Percentiles rank a stretch among this genome's conserved stretches.
Evolutionary conservation across 92 coral and sea anemone genomes (phyloP).

Genomic region (Muricea muricata): DNA sequence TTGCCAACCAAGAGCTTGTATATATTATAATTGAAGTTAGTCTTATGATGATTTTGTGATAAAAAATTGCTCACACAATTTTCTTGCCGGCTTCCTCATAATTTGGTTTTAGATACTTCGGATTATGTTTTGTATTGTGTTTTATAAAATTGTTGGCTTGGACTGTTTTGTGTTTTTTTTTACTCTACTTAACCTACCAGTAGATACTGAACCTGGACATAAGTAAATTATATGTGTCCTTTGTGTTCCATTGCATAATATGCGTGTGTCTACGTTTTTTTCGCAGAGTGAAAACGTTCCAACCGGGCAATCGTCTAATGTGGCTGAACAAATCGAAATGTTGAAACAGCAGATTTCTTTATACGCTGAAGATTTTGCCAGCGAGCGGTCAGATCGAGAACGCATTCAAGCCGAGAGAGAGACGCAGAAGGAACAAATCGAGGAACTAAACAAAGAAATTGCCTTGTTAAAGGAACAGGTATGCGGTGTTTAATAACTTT

Average conservation of each 20-base stretch:
- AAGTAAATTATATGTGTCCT: too few species aligned
- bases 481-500: background rate
- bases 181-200: too few species aligned
- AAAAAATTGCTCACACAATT: too few species aligned
- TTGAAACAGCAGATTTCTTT: conserved; percentile 87
- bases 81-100: too few species aligned
- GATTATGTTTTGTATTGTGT: too few species aligned
- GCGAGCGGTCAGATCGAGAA: conserved; percentile 90
- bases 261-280: background rate
- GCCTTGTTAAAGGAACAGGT: conserved; percentile 82
- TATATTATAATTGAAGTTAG: too few species aligned
- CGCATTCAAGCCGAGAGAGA: conserved; percentile 89
- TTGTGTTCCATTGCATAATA: background rate
- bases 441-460: conserved; percentile 72
- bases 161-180: too few species aligned
- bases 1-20: too few species aligned
- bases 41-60: too few species aligned
- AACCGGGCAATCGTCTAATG: conserved; percentile 25
- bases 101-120: too few species aligned
- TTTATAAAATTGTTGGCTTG: too few species aligned
- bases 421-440: conserved; percentile 65
- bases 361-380: conserved; percentile 88
- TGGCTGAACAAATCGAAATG: conserved; percentile 80
- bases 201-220: too few species aligned
- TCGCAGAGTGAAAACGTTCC: background rate